phyloP scores from a whole-genome alignment of 2,888 invertebrate genomes.

The Thereva unica region DNA sequence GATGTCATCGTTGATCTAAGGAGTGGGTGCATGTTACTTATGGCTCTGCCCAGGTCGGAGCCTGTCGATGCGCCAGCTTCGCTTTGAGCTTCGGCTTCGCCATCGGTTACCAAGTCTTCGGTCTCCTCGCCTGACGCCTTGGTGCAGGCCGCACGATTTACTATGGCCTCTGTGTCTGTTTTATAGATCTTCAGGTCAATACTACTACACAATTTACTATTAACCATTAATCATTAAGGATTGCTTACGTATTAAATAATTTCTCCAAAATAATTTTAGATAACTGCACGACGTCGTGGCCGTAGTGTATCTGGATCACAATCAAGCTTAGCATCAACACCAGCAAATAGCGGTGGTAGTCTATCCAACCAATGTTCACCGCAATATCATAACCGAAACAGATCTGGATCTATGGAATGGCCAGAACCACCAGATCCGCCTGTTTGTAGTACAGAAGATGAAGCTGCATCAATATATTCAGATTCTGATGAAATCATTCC shows the following conservation, averaged over 20 bases:
- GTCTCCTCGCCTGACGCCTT: too few relatives aligned
- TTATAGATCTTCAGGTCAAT: too few relatives aligned
- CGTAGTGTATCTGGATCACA: slow-evolving; percentile 65
- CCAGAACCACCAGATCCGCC: slow-evolving; percentile 71
- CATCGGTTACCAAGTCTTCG: too few relatives aligned
- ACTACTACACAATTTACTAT: too few relatives aligned
- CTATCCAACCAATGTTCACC: slow-evolving; percentile 40
- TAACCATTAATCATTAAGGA: too few relatives aligned
- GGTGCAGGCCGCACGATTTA: too few relatives aligned
- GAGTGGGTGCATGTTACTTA: too few relatives aligned
- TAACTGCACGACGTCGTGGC: slow-evolving; percentile 62
- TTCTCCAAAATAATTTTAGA: slow-evolving; percentile 58
- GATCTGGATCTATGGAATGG: slow-evolving; percentile 60
- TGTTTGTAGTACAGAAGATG: slow-evolving; percentile 69
- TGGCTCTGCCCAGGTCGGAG: too few relatives aligned
- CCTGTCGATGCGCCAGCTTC: too few relatives aligned
- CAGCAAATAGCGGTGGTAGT: slow-evolving; percentile 50
- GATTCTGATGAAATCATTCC: slow-evolving; percentile 59
- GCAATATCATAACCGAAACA: slow-evolving; percentile 37
- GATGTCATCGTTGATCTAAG: too few relatives aligned
- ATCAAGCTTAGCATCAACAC: slow-evolving; percentile 74
- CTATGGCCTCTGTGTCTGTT: too few relatives aligned
- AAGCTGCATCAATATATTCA: slow-evolving; percentile 70
- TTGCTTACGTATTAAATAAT: background rate
- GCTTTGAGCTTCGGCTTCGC: too few relatives aligned